Evolutionary conservation across 2,888 invertebrate species (phyloP).

Genomic region (Eristalinus aeneus): DNA sequence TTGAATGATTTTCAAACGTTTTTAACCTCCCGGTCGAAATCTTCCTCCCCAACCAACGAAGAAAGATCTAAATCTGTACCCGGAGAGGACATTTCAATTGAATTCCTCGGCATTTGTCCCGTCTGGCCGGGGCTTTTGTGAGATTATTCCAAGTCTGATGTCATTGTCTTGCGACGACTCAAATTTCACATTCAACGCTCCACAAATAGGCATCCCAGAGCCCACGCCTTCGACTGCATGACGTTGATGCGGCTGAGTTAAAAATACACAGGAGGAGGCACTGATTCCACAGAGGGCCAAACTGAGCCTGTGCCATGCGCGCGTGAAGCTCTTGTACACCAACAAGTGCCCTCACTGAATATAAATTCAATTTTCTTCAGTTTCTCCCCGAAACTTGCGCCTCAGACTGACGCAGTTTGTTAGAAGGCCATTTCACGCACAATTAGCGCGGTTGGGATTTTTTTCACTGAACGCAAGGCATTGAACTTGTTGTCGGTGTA

Average conservation of each 20-base stretch:
- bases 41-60: too few species aligned
- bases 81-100: neutral
- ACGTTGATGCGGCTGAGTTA: neutral
- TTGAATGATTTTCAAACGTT: too few species aligned
- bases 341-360: neutral
- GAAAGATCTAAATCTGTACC: too few species aligned
- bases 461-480: too few species aligned
- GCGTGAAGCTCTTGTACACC: neutral
- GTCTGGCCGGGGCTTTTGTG: too few species aligned
- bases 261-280: neutral
- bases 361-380: neutral
- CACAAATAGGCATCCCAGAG: neutral
- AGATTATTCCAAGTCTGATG: neutral
- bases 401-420: neutral
- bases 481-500: too few species aligned
- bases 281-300: neutral
- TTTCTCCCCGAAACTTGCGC: neutral
- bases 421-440: neutral
- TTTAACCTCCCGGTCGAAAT: too few species aligned
- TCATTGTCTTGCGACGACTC: neutral
- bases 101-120: too few species aligned
- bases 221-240: neutral
- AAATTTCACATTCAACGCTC: neutral
- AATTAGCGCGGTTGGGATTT: neutral
- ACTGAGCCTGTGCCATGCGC: neutral